Conservation (phyloP, 2,113 vertebrate genomes). For the Edolisoma coerulescens region DNA sequence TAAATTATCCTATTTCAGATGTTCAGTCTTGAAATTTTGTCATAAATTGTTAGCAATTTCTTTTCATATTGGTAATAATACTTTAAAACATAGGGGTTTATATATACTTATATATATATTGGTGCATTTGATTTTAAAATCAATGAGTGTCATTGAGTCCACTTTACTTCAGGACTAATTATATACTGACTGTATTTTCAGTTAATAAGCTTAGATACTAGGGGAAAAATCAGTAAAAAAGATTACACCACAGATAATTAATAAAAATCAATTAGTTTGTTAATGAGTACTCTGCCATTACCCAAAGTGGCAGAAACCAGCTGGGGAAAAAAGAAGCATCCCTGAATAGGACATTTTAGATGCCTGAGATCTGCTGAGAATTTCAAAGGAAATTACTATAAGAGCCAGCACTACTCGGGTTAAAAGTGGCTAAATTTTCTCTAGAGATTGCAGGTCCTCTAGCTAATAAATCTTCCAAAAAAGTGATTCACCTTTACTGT, state of each 20-base stretch:
- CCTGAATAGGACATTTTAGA: constrained; percentile 63
- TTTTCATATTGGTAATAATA: background rate
- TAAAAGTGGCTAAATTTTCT: constrained; percentile 75
- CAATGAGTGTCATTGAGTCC: constrained; percentile 38
- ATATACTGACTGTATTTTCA: constrained; percentile 54
- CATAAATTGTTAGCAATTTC: background rate
- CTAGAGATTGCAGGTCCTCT: constrained; percentile 68
- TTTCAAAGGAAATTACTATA: constrained; percentile 72
- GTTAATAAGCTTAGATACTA: constrained; percentile 78
- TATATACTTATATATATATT: background rate
- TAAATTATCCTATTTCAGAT: background rate
- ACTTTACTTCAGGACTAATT: constrained; percentile 70
- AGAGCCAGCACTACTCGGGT: constrained; percentile 66
- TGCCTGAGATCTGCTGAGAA: constrained; percentile 70
- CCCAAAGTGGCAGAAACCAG: constrained; percentile 72
- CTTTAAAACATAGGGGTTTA: background rate
- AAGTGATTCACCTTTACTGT: constrained; percentile 79
- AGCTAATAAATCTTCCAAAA: constrained; percentile 78
- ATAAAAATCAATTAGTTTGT: constrained; percentile 85
- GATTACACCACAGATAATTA: constrained; percentile 79
- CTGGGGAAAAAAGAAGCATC: constrained; percentile 39
- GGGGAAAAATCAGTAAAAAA: constrained; percentile 70
- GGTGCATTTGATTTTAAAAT: background rate
- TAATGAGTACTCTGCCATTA: constrained; percentile 77
- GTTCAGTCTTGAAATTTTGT: background rate